Base-by-base conservation (phyloP, 2,888 invertebrate genomes). In the Lycophotia porphyrea region DNA sequence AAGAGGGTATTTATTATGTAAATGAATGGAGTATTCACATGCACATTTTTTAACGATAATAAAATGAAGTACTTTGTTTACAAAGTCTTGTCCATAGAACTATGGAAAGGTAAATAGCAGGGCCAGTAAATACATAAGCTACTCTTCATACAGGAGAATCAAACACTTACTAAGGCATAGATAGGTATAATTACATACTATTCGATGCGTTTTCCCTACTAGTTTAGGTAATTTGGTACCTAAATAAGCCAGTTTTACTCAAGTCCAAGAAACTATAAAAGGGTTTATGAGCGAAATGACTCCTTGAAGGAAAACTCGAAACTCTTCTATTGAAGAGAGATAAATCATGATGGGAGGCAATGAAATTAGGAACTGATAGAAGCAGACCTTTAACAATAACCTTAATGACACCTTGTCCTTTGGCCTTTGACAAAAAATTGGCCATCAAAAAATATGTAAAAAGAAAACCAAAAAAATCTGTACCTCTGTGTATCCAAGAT, bases 401-500 rank as follows among this genome's bases (percentile, higher is more conserved):
- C 18, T 9, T 58, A 31, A 18, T 21, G 21, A 21, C 21, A 60
- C 21, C 4, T 11, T 34, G 34, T 21, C 31, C 55, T 18, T n/a
- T n/a, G 18, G 34, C 5, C 34, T 34, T 60, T 21, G 60, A 21
- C 9, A 18, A 60, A 58, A 4, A 3, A 27, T 31, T 31, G 8
- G 34, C 11, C 34, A 34, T 21, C 8, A 2, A 18, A 7, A 55
- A 55, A 27, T 1, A 31, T 13, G 11, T n/a, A 3, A 31, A 60
- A 24, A 60, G 11, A 60, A 34, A 21, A 58, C 2, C 5, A 27
- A 31, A 21, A 18, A 11, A 24, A 61, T 13, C 36, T 63, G 21
- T 63, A 95, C 98, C 98, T 93, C 99, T 93, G 88, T 97, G 93
- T 99, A 98, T 77, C 99, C 99, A 81, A 99, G 97, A 87, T 98